Conservation (phyloP, 2,797 vertebrate genomes). For the Anabacerthia variegaticeps region DNA sequence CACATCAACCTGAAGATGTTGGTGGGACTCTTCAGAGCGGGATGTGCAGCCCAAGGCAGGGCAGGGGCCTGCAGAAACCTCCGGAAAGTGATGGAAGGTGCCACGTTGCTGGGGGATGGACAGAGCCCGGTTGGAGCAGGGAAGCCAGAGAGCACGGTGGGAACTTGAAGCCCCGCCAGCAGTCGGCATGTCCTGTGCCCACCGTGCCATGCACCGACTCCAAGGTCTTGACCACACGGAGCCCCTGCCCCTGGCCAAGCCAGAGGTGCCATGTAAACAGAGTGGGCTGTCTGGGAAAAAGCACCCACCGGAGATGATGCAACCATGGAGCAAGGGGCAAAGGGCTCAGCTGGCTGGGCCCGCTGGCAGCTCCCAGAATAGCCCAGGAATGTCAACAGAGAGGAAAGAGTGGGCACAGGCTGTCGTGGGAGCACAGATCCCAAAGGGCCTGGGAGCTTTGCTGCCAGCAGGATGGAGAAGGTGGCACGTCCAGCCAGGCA, state of each 20-base stretch:
- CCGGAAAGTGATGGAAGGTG: fast-evolving
- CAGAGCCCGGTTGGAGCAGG: neutral
- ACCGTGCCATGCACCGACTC: neutral
- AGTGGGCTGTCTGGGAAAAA: slow-evolving; percentile 71
- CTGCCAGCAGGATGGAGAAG: neutral
- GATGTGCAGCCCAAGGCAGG: neutral
- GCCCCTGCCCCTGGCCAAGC: slow-evolving; percentile 19
- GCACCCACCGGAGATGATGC: slow-evolving; percentile 46
- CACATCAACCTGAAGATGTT: neutral
- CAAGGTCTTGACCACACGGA: slow-evolving; percentile 48
- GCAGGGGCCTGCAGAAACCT: neutral
- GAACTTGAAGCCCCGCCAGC: neutral
- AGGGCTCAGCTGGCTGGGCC: slow-evolving; percentile 38
- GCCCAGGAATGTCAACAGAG: slow-evolving; percentile 65
- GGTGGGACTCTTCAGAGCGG: fast-evolving
- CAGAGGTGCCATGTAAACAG: slow-evolving; percentile 63
- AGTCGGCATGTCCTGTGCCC: neutral
- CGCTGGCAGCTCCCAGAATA: slow-evolving; percentile 70
- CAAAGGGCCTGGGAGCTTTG: neutral
- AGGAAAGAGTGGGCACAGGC: neutral
- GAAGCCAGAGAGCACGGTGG: neutral
- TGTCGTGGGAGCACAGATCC: neutral
- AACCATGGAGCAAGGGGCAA: slow-evolving; percentile 5
- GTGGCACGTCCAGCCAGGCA: neutral
- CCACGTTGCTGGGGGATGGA: fast-evolving